Conservation (phyloP, 1,140 invertebrate genomes). For the Caenorhabditis tropicalis region DNA sequence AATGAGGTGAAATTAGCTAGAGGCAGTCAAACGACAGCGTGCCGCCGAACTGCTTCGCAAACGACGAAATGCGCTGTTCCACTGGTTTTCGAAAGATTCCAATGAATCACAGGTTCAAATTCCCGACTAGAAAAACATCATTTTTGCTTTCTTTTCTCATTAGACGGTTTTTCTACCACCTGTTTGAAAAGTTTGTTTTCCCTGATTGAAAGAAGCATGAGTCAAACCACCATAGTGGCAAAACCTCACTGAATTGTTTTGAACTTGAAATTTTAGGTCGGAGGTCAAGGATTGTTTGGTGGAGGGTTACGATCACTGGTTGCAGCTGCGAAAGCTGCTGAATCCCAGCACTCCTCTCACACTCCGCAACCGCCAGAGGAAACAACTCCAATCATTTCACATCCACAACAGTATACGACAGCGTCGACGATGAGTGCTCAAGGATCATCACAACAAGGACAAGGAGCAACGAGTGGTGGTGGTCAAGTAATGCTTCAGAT, state of each 20-base stretch:
- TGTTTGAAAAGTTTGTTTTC: slow-evolving; percentile 26
- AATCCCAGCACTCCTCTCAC: slow-evolving; percentile 45
- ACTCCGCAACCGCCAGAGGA: slow-evolving; percentile 15
- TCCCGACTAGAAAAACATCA: background rate
- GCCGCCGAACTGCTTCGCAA: slow-evolving; percentile 32
- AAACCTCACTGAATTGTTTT: background rate
- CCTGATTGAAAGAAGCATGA: slow-evolving; percentile 16
- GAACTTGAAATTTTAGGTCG: slow-evolving; percentile 62
- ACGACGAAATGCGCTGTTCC: slow-evolving; percentile 47
- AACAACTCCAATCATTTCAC: slow-evolving; percentile 1
- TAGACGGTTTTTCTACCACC: slow-evolving; percentile 46
- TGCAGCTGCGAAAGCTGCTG: slow-evolving; percentile 66
- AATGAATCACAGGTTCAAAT: slow-evolving; percentile 23
- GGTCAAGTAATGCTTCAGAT: slow-evolving; percentile 23
- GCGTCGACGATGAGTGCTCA: background rate
- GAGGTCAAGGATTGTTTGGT: slow-evolving; percentile 68
- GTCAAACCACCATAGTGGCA: slow-evolving; percentile 38
- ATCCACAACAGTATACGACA: slow-evolving; percentile 36
- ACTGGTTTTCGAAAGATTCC: slow-evolving; percentile 44
- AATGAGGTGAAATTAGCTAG: slow-evolving; percentile 34
- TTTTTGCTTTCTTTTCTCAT: background rate
- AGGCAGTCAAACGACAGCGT: slow-evolving; percentile 43
- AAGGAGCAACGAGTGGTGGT: background rate
- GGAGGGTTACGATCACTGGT: slow-evolving; percentile 66
- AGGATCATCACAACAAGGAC: background rate